These are phyloP conservation scores for Drosophila meridiana DNA, from an alignment of 2,888 invertebrate genomes.

Conservation along the genomic window DNA sequence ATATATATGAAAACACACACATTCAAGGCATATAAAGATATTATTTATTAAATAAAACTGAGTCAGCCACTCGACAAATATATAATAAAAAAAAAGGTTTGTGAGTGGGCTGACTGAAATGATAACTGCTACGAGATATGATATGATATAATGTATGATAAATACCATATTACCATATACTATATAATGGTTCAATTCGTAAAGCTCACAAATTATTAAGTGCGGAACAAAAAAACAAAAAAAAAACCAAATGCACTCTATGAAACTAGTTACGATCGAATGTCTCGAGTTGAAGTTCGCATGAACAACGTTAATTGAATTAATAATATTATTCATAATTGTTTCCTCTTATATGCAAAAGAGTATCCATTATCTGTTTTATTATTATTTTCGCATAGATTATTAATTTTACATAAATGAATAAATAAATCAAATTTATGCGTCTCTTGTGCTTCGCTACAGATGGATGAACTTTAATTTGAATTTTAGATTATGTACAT, in stretches of 20 bases:
- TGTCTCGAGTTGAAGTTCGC: not conserved
- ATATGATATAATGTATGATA: conserved; percentile 23
- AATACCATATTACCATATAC: conserved; percentile 3
- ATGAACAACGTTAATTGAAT: not conserved
- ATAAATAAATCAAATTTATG: not conserved
- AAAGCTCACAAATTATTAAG: not conserved
- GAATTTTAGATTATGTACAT: not conserved
- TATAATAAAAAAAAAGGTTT: conserved; percentile 25
- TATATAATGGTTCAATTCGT: not conserved
- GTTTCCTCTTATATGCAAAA: not conserved
- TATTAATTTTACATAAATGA: not conserved
- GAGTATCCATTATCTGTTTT: not conserved
- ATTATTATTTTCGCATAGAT: not conserved
- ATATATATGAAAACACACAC: not conserved
- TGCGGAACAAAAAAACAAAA: not conserved
- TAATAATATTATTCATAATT: conserved; percentile 4
- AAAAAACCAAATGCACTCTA: not conserved
- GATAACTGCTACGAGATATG: conserved; percentile 37
- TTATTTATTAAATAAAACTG: conserved; percentile 68
- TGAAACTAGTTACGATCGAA: not conserved
- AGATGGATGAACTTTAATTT: not conserved
- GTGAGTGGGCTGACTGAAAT: conserved; percentile 16
- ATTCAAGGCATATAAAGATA: conserved; percentile 37
- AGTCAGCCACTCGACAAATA: conserved; percentile 52
- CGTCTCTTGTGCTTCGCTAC: not conserved